Evolutionary conservation across 1,140 invertebrate species (phyloP).

Genomic region (Drosophila lowei): DNA sequence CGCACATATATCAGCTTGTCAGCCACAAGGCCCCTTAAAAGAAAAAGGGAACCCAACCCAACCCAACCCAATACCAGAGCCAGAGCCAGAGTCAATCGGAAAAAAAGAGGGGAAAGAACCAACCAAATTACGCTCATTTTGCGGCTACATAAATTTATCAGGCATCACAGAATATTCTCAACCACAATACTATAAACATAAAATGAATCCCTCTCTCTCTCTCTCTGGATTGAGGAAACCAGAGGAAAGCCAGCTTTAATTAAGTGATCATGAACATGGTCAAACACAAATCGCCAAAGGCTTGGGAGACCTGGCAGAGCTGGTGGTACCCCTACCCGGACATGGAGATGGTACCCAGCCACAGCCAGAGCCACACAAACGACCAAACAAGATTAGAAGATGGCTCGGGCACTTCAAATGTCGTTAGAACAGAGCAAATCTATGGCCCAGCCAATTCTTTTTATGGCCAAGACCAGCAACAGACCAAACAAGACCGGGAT

Average conservation of each 20-base stretch:
- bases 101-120: slow-evolving; percentile 32
- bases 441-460: slow-evolving; percentile 34
- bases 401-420: slow-evolving; percentile 66
- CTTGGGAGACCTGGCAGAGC: slow-evolving; percentile 7
- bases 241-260: slow-evolving; percentile 58
- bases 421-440: slow-evolving; percentile 66
- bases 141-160: slow-evolving; percentile 75
- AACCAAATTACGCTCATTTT: slow-evolving; percentile 80
- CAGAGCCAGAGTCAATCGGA: not conserved
- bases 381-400: slow-evolving; percentile 69
- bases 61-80: not conserved
- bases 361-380: slow-evolving; percentile 24
- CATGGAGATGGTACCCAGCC: slow-evolving; percentile 11
- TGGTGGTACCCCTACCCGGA: slow-evolving; percentile 18
- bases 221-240: slow-evolving; percentile 16
- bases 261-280: slow-evolving; percentile 76
- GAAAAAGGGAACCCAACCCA: slow-evolving; percentile 1
- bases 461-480: slow-evolving; percentile 26
- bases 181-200: slow-evolving; percentile 62
- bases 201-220: slow-evolving; percentile 10
- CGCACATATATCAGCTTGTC: slow-evolving; percentile 79
- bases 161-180: slow-evolving; percentile 46
- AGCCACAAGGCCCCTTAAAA: slow-evolving; percentile 44
- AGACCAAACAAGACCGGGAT: slow-evolving; percentile 40
- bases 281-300: slow-evolving; percentile 62